A percentile compares a stretch with the other conserved stretches of the same genome.
Conservation (phyloP, 2,113 vertebrate species). For the Hemiscyllium ocellatum region DNA sequence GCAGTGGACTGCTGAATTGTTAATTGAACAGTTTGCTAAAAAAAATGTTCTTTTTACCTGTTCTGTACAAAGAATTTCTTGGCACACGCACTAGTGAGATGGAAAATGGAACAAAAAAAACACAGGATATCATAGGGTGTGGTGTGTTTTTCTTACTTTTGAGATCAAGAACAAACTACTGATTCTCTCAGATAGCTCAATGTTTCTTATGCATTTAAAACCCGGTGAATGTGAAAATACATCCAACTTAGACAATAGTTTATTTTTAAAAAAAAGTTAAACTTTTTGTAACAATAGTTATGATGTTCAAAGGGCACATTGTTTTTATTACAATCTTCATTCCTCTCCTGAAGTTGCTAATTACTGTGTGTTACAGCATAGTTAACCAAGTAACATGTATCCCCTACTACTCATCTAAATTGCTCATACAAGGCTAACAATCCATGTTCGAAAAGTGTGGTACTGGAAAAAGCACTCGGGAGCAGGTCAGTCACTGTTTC, state of each 20-base stretch:
- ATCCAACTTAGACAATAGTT: not conserved
- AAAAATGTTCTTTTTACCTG: not conserved
- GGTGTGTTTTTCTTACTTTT: slow-evolving; percentile 11
- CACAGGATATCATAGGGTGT: slow-evolving; percentile 25
- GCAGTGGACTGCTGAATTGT: not conserved
- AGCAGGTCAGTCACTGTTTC: too few relatives aligned
- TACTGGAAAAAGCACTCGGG: too few relatives aligned
- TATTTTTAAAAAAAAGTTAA: not conserved
- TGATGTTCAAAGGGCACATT: not conserved
- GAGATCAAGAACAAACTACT: not conserved
- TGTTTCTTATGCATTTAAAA: not conserved
- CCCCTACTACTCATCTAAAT: not conserved
- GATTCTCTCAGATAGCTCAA: not conserved
- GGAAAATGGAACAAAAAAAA: not conserved
- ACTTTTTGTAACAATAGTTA: not conserved
- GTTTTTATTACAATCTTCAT: not conserved
- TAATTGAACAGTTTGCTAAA: not conserved
- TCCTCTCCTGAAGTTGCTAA: not conserved
- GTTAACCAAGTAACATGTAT: not conserved
- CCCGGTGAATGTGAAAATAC: not conserved
- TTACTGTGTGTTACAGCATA: too few relatives aligned
- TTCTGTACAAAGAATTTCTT: slow-evolving; percentile 17
- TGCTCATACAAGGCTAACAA: not conserved
- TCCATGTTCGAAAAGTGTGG: not conserved
- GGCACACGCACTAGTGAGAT: not conserved